Evolutionary conservation across 1,140 invertebrate genomes (phyloP), one percentile per base, ranked within the genome.

Genomic region (Heliconius congener): DNA sequence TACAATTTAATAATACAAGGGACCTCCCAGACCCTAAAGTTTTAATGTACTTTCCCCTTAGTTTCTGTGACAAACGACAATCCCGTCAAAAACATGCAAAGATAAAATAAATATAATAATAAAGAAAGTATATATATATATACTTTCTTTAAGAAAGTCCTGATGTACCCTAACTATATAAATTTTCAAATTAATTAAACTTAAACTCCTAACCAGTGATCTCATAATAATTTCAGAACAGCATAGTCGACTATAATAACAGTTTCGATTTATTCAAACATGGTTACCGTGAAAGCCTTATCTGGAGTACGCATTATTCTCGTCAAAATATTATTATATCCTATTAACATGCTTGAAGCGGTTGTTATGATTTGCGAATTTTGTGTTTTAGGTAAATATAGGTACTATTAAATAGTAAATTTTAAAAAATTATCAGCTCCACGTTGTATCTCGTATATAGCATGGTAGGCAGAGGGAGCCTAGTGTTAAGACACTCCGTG

Each of bases 11-110:
- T 66, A 11, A 13, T 66, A 30, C 11, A 16, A 30, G 60, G 27
- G 13, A 3, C 60, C 27, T 66, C 27, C 27, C 27, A 66, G 60
- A 76, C 74, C 74, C 74, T 42, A 76, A 76, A 76, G 74, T 76
- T 76, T 76, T 76, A 76, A 76, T 76, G 57, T 76, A 39, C 9
- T 76, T 76, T 66, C 37, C 39, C 18, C 23, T 57, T 76, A 76
- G 57, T 74, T 52, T 16, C 46, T 55, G 50, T 74, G 60, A 66
- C 60, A 66, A 66, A 66, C 11, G 60, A 66, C 23, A 66, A 27
- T 27, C 57, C 57, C 57, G 8, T 60, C 57, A 3, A 27, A 34
- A 60, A 60, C n/a, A 23, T 60, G 13, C 30, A 66, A 1, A 30
- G 4, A 5, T 30, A 27, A 27, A 66, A 66, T 23, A 60, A 60